phyloP scores from a whole-genome alignment of 2,113 vertebrate species.

The Rhinogobius similis region DNA sequence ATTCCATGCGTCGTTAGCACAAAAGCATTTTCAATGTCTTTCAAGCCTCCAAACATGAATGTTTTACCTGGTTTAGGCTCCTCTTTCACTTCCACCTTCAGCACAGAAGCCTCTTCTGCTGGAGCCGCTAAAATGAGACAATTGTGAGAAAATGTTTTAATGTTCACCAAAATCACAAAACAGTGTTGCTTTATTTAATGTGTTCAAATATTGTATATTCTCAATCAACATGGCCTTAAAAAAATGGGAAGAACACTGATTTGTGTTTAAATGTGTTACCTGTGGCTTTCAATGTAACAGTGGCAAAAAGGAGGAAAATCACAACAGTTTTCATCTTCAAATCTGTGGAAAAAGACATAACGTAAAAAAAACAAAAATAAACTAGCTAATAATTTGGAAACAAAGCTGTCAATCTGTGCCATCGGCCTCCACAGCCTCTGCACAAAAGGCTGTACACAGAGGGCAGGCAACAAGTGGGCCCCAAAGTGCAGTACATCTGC shows the following conservation, averaged over 20 bases:
- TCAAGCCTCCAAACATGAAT: not conserved
- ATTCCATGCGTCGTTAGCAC: no score
- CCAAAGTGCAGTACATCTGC: no score
- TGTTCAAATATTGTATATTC: no score
- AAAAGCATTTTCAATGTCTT: no score
- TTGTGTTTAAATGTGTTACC: conserved; percentile 3
- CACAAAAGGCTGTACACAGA: no score
- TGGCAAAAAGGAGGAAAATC: not conserved
- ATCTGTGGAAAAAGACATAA: not conserved
- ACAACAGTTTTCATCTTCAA: not conserved
- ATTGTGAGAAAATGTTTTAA: no score
- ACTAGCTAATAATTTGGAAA: not conserved
- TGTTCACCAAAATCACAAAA: no score
- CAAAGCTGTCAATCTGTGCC: no score
- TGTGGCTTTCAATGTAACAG: not conserved
- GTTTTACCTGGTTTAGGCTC: not conserved
- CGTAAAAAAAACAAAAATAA: not conserved
- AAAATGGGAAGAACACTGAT: no score
- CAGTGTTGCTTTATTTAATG: not conserved
- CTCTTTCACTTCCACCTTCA: not conserved
- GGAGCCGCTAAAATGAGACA: not conserved
- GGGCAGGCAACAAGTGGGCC: no score
- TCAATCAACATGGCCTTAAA: no score
- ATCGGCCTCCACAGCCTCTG: no score
- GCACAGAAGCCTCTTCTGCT: not conserved